These are phyloP conservation scores for Lumbricus terrestris DNA, from an alignment of 2,888 invertebrate species.

Conservation along the genomic window DNA sequence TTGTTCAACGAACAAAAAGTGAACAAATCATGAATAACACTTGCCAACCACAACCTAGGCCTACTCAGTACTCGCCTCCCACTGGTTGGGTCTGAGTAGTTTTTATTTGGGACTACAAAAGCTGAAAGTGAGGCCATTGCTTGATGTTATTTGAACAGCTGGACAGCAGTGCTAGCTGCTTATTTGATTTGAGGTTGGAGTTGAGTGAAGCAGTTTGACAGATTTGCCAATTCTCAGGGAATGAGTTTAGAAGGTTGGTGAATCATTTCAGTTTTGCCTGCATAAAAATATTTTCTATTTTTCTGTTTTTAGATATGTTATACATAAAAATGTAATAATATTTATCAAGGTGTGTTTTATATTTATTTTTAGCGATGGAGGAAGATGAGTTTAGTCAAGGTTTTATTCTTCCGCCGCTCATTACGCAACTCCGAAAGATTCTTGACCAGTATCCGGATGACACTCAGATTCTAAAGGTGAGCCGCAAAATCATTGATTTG, in stretches of 20 bases:
- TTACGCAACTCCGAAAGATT: conserved; percentile 48
- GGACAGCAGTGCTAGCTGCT: neutral
- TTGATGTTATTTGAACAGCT: neutral
- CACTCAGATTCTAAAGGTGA: conserved; percentile 53
- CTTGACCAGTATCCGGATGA: conserved; percentile 53
- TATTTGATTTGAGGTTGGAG: neutral
- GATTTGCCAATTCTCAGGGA: neutral
- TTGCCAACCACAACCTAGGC: neutral
- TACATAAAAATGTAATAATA: no score
- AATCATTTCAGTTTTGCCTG: neutral
- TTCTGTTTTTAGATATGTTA: neutral
- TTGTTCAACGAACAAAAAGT: neutral
- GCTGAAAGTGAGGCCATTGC: neutral
- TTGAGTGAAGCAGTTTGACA: neutral
- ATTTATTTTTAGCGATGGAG: conserved; percentile 20
- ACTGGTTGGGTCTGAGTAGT: neutral
- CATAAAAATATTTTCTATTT: neutral
- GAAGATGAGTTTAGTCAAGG: conserved; percentile 40
- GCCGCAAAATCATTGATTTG: neutral
- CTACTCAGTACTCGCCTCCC: neutral
- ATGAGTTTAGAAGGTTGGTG: neutral
- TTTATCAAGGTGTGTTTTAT: neutral
- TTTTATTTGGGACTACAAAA: neutral
- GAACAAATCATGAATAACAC: neutral
- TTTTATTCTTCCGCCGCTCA: conserved; percentile 46